Base-by-base conservation (phyloP, 2,888 invertebrate genomes). In the Teleogryllus oceanicus region DNA sequence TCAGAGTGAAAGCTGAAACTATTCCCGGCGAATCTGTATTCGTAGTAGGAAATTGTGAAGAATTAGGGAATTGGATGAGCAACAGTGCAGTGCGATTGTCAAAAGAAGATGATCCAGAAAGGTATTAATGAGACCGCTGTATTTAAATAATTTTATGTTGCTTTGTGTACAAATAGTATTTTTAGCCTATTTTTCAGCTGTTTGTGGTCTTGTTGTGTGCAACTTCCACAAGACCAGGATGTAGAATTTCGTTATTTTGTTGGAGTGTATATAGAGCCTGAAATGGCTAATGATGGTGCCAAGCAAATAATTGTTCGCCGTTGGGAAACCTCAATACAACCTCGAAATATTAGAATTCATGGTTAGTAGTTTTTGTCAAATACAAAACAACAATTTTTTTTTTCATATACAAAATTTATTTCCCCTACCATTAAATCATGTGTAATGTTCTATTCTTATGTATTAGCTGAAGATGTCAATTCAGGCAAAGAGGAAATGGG, bases 261-360 rank as follows among this genome's bases (percentile, higher is more conserved):
- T 81, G 93, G 94, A 85, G 89, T 92, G 77, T 85, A 92, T 20
- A 90, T 92, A 85, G 88, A 89, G 62, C 88, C 89, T 78, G 86
- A 88, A 80, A 88, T 89, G 81, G 86, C 86, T n/a, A 85, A 85
- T 82, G 86, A 87, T 81, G 85, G 85, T 16, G 86, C 87, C 49
- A 86, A 85, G 83, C 88, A 88, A 78, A 87, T 92, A 13, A 89
- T 94, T 81, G 91, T 96, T 18, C 89, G 93, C 13, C 90, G 90
- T 81, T 96, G 96, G 96, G 96, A 97, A 87, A 93, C 95, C 0
- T 91, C 93, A 85, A 87, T 94, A 83, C 87, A 88, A 79, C 92
- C 96, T 49, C 89, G 96, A 83, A 84, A 88, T 78, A 90, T 95
- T 76, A 88, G 87, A 77, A 88, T 87, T 81, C 85, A 87, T 77